These are phyloP conservation scores for Rhinoraja longicauda DNA, from an alignment of 2,797 vertebrate species.

Conservation along the genomic window DNA sequence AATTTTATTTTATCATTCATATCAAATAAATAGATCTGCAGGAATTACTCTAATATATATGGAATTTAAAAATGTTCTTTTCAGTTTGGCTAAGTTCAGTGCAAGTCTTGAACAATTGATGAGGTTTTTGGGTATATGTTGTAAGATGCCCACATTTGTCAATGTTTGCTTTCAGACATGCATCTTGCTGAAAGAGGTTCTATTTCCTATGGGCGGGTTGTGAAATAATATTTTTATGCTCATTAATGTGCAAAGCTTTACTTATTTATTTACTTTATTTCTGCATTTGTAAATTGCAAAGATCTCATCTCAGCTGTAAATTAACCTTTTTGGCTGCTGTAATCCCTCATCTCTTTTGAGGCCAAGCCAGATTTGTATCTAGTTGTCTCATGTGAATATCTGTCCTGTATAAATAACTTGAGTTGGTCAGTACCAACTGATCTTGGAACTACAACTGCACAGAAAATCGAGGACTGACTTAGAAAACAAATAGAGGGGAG, in stretches of 20 bases:
- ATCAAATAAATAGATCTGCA: neutral
- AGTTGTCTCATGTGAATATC: constrained; percentile 11
- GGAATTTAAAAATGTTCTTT: neutral
- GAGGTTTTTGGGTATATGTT: neutral
- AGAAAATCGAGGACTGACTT: neutral
- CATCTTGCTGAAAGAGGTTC: neutral
- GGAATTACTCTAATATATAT: neutral
- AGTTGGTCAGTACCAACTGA: constrained; percentile 31
- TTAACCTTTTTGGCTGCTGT: constrained; percentile 8
- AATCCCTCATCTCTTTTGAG: constrained; percentile 11
- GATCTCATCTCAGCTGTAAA: neutral
- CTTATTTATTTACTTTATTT: neutral
- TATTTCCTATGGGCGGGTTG: neutral
- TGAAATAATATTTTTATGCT: constrained; percentile 1
- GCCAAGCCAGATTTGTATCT: constrained; percentile 21
- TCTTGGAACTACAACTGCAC: constrained; percentile 17
- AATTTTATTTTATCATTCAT: neutral
- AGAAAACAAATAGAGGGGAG: neutral
- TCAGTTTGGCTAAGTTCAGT: neutral
- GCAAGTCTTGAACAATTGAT: constrained; percentile 8
- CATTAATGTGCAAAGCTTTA: neutral
- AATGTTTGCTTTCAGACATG: neutral
- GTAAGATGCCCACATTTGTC: neutral
- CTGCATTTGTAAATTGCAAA: neutral
- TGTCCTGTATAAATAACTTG: constrained; percentile 17